Base-by-base conservation (phyloP, 2,888 invertebrate genomes). In the Sesia bembeciformis region DNA sequence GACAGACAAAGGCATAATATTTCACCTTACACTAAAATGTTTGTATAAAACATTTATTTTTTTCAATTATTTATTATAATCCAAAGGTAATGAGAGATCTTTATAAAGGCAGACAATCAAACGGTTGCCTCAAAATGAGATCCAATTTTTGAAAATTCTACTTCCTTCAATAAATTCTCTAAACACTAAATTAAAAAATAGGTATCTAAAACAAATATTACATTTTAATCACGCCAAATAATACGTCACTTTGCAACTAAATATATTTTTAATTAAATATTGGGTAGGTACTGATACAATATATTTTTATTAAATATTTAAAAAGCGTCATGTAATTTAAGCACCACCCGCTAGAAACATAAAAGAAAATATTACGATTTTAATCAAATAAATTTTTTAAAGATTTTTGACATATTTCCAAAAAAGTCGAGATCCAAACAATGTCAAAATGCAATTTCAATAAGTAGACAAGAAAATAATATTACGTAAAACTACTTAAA, bases 1-100 rank as follows among this genome's bases (percentile, higher is more conserved):
- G 23, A 46, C 46, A 46, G 46, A 46, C n/a, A 70, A 63, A 66
- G 63, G 60, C 63, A 66, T 65, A 73, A 70, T 74, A 65, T 61
- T 58, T 61, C 56, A 64, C 69, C 67, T 72, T 70, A 73, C 72
- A 72, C 63, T 68, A 77, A 65, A 68, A 72, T 76, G 71, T 76
- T 69, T 70, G 70, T 74, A 76, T 68, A 70, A 70, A 70, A 72
- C 63, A 71, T 62, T 53, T 62, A 66, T 58, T 59, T 62, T 66
- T 66, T 66, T 66, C 66, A 63, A 64, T 70, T n/a, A 40, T 40
- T 52, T 52, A 40, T 40, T 52, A 62, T 67, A 66, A 76, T 75
- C 80, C 81, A 80, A 86, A 81, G 75, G 67, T 68, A 67, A 74
- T 73, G 75, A 71, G 88, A 88, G 87, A 88, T 88, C 87, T 71